Evolutionary conservation across 2,113 vertebrate species (phyloP), one percentile per base, ranked within the genome.

Genomic region (Rhegmatorhina hoffmannsi): DNA sequence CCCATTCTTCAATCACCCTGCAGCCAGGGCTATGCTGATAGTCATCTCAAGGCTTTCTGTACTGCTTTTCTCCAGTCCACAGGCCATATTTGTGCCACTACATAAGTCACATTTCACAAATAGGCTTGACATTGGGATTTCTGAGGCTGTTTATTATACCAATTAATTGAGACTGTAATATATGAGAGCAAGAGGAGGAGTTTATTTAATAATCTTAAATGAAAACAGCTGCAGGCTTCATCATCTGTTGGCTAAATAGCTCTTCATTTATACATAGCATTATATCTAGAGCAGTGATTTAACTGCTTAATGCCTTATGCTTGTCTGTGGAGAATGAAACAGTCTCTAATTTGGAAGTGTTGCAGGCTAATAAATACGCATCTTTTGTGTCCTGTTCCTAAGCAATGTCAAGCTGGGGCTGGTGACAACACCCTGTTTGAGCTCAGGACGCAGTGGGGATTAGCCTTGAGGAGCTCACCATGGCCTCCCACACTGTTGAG

Each of bases 21-120:
- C 43, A 29, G 58, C 26, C 23, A 25, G 10, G 24, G 33, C 62
- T 74, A 16, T 38, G 24, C 18, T 21, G 26, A 20, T 29, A 9
- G 11, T 40, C 5, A 50, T 15, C 50, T 47, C 60, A 29, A 6
- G 6, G 33, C 31, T 55, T 46, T 44, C 13, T 75, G 11, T 47
- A 36, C 19, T 62, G 43, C 36, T 58, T 56, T 74, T 62, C 40
- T 75, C 9, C 24, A 47, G 46, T 29, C 56, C n/a, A 18, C 6
- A 2, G 7, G 24, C 18, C 24, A 3, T 2, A 7, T 46, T 58
- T 53, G 28, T 55, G 21, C 44, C 2, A 1, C 25, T 50, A 16
- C 8, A 0, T 25, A 55, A 49, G 28, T 50, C 38, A 40, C 31
- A n/a, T 16, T 69, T 59, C 0, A 0, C 21, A 50, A 13, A 12